Conservation (phyloP, 1,140 invertebrate genomes). For the Philopotamus ludificatus region DNA sequence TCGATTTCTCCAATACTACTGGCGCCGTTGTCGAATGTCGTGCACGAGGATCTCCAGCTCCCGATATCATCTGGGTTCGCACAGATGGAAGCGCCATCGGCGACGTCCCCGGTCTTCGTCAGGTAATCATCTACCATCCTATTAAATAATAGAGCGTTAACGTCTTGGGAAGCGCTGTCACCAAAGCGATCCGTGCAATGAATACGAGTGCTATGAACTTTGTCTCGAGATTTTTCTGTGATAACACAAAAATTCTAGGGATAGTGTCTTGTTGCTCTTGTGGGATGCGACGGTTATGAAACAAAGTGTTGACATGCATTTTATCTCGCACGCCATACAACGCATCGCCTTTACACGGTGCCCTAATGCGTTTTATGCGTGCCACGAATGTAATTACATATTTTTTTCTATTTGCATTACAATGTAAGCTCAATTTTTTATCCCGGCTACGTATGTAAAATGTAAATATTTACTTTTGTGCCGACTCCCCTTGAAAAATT, state of each 20-base stretch:
- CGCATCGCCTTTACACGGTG: neutral
- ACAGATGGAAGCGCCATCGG: slow-evolving; percentile 84
- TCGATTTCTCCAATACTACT: slow-evolving; percentile 93
- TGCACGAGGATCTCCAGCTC: slow-evolving; percentile 84
- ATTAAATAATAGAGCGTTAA: too few relatives aligned
- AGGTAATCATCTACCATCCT: slow-evolving; percentile 61
- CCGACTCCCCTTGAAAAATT: too few relatives aligned
- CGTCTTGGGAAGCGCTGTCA: too few relatives aligned
- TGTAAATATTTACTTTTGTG: too few relatives aligned
- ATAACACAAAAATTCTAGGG: neutral
- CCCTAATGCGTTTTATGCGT: neutral
- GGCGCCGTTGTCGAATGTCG: slow-evolving; percentile 91
- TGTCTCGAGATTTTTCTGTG: neutral
- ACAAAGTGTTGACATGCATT: slow-evolving; percentile 1
- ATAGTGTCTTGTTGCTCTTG: neutral
- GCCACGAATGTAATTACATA: neutral
- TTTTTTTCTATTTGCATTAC: too few relatives aligned
- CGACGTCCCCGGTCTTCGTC: slow-evolving; percentile 82
- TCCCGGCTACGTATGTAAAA: too few relatives aligned
- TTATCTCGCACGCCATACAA: neutral
- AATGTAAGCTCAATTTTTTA: too few relatives aligned
- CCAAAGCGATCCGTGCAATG: neutral
- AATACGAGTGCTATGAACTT: neutral
- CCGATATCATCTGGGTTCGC: slow-evolving; percentile 90
- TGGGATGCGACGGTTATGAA: neutral